These are phyloP conservation scores for Apodemus agrarius DNA, from an alignment of 2,797 vertebrate species.

Conservation along the genomic window DNA sequence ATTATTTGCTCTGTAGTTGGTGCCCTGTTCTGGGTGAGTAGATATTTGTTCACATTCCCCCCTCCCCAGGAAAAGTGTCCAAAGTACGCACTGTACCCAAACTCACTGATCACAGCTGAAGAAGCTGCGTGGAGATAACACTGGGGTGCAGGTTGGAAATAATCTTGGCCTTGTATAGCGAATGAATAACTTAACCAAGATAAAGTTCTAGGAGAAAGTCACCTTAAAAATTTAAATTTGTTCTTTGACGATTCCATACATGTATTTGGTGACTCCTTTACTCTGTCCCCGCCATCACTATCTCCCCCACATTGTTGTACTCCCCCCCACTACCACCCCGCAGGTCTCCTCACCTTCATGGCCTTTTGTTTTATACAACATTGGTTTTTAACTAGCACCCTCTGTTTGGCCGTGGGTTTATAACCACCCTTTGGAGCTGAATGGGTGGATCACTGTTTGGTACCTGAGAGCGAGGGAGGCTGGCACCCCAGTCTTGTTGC, in stretches of 20 bases:
- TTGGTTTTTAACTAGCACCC: not conserved
- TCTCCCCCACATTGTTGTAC: too few relatives aligned
- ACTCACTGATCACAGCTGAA: not conserved
- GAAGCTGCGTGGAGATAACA: not conserved
- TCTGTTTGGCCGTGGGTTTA: not conserved
- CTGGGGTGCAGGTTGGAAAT: not conserved
- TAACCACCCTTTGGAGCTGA: not conserved
- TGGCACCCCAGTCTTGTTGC: not conserved
- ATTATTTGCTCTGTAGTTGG: not conserved
- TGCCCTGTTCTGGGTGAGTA: not conserved
- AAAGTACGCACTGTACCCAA: not conserved
- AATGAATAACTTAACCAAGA: not conserved
- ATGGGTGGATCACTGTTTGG: not conserved
- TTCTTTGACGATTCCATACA: not conserved
- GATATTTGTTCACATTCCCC: not conserved
- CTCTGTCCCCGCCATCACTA: too few relatives aligned
- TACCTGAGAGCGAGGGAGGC: not conserved
- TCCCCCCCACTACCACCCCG: not conserved
- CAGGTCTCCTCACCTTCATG: not conserved
- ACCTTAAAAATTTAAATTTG: not conserved
- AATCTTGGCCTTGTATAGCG: not conserved
- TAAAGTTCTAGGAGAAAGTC: not conserved
- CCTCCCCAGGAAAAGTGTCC: not conserved
- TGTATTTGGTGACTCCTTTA: not conserved
- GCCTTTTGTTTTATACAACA: not conserved